Base-by-base conservation (phyloP, 2,113 vertebrate species). In the Vireo altiloquus region DNA sequence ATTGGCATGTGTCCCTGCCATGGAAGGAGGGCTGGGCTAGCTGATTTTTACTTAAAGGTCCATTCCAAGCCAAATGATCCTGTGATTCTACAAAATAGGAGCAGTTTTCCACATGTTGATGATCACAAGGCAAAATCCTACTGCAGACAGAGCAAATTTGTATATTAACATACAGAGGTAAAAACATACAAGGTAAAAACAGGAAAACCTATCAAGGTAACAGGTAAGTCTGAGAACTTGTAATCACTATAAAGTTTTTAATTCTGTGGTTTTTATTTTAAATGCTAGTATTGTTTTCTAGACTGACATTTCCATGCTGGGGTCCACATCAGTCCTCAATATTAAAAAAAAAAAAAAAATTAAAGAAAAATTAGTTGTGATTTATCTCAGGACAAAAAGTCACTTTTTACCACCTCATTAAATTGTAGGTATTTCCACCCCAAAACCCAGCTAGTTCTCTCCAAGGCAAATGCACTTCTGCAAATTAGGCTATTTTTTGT, bases 401-500 rank as follows among this genome's bases (percentile, higher is more conserved):
- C 84, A 89, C 39, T 44, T 79, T 82, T 66, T 63, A 75, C 63
- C 72, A 84, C 30, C 37, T 91, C 77, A 30, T 37, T 57, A 82
- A 91, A 65, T 93, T 5, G 23, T 27, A 39, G 0, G 1, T 37
- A 52, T 31, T 91, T 89, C 52, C 69, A 89, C 37, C 66, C 56
- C 35, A 83, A 86, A 77, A 82, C 4, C 22, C 80, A 89, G 74
- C 20, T 52, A 60, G 59, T 39, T 75, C 44, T 18, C 63, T 85
- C 70, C 66, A 66, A 81, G 52, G 68, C 50, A 86, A 93, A 75
- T 8, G 42, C 9, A 46, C n/a, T 92, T 90, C 72, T 91, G 69
- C 96, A 95, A 96, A 97, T 77, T 65, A 91, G 57, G 72, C 84
- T 69, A 46, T 37, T 65, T 92, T 88, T 53, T 56, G 53, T 83